A percentile compares a stretch with the other conserved stretches of the same genome.
phyloP scores from a whole-genome alignment of 2,888 invertebrate species.

The Rhamphomyia laevipes region DNA sequence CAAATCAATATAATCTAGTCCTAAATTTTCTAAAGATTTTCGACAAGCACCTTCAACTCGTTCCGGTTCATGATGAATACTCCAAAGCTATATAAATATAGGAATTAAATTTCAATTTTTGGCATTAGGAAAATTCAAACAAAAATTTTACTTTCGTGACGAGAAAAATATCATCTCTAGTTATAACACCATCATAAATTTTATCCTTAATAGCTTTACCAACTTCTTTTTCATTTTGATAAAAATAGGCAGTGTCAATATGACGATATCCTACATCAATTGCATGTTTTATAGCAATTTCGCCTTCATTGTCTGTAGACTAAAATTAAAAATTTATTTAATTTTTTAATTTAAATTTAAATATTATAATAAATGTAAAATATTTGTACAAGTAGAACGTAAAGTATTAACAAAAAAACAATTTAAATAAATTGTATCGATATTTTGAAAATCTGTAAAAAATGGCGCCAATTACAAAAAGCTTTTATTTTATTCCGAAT shows the following conservation, averaged over 20 bases:
- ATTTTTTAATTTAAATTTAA: background rate
- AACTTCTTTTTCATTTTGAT: slow-evolving; percentile 57
- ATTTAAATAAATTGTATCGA: background rate
- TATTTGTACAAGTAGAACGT: background rate
- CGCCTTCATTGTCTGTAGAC: slow-evolving; percentile 54
- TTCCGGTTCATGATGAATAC: slow-evolving; percentile 43
- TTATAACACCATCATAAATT: slow-evolving; percentile 50
- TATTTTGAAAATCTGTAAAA: too few species aligned
- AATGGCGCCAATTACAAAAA: too few species aligned
- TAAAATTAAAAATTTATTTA: slow-evolving; percentile 27
- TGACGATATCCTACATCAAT: slow-evolving; percentile 64
- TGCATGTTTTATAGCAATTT: slow-evolving; percentile 54
- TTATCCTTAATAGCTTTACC: slow-evolving; percentile 51
- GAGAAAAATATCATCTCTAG: slow-evolving; percentile 54
- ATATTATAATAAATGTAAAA: too few species aligned
- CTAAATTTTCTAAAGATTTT: slow-evolving; percentile 49
- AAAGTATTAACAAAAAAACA: background rate
- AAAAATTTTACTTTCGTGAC: slow-evolving; percentile 39
- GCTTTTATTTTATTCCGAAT: too few species aligned
- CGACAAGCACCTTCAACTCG: slow-evolving; percentile 50
- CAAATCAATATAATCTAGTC: slow-evolving; percentile 64
- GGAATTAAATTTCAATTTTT: background rate
- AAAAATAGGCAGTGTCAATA: slow-evolving; percentile 51
- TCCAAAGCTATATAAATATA: slow-evolving; percentile 25
- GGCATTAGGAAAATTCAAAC: background rate